A percentile compares a stretch with the other conserved stretches of the same genome.
Evolutionary conservation across 2,113 vertebrate species (phyloP).

Genomic region (Macaca nemestrina): DNA sequence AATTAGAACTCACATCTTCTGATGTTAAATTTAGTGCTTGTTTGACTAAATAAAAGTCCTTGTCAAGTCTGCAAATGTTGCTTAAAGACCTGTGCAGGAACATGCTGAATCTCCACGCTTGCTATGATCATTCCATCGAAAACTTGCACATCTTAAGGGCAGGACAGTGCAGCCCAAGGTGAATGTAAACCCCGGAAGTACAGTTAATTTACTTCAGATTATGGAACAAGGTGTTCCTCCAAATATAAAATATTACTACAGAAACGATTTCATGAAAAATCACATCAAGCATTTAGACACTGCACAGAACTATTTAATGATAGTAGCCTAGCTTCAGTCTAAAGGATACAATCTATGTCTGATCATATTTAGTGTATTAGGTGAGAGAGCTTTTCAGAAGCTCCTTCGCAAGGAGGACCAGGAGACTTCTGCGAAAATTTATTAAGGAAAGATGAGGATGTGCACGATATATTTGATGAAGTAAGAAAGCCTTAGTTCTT

Average conservation of each 20-base stretch:
- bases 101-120: not conserved
- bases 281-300: not conserved
- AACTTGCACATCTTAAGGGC: not conserved
- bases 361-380: not conserved
- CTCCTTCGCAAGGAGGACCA: not conserved
- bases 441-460: not conserved
- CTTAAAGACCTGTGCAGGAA: not conserved
- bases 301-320: not conserved
- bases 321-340: not conserved
- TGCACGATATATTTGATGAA: not conserved
- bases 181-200: not conserved
- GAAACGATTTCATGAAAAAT: not conserved
- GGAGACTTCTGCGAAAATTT: not conserved
- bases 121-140: fast-evolving
- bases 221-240: not conserved
- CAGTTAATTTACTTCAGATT: not conserved
- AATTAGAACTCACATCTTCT: not conserved
- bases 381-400: not conserved
- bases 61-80: not conserved
- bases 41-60: not conserved
- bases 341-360: not conserved
- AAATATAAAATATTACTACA: not conserved
- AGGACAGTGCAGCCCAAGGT: not conserved
- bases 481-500: not conserved
- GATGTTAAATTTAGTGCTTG: not conserved